These are phyloP conservation scores for Pterocles orientalis DNA, from an alignment of 2,113 vertebrate species.

Conservation along the genomic window DNA sequence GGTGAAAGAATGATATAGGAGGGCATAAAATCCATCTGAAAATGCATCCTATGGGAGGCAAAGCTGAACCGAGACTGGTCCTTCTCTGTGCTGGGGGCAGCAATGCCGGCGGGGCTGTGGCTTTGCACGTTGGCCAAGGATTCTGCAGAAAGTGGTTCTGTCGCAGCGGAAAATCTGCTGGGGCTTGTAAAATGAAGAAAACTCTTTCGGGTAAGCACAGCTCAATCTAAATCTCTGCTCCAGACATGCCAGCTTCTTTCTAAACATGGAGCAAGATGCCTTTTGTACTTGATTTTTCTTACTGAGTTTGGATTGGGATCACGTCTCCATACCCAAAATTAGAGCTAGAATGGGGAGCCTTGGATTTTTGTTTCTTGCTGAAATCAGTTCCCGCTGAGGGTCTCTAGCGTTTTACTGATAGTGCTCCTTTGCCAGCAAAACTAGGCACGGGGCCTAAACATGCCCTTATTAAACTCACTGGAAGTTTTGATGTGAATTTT, in stretches of 20 bases:
- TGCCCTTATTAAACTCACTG: conserved; percentile 18
- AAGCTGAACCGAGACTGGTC: background rate
- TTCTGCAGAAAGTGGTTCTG: background rate
- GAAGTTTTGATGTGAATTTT: conserved; percentile 51
- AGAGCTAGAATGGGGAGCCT: background rate
- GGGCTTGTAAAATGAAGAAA: background rate
- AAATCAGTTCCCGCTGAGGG: background rate
- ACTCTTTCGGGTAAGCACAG: background rate
- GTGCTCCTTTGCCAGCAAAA: conserved; percentile 2
- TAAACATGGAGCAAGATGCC: background rate
- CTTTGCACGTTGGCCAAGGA: background rate
- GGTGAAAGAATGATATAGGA: background rate
- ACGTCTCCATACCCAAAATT: background rate
- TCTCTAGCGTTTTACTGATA: conserved; percentile 32
- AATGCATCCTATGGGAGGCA: background rate
- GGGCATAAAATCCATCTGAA: background rate
- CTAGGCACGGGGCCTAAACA: background rate
- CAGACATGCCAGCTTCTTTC: background rate
- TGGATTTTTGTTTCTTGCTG: background rate
- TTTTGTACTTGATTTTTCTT: background rate
- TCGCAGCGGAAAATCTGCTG: background rate
- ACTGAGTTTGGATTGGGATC: background rate
- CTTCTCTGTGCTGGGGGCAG: background rate
- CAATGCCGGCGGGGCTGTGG: background rate
- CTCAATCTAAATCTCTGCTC: background rate